Base-by-base conservation (phyloP, 2,113 vertebrate species). In the Malurus elegans region DNA sequence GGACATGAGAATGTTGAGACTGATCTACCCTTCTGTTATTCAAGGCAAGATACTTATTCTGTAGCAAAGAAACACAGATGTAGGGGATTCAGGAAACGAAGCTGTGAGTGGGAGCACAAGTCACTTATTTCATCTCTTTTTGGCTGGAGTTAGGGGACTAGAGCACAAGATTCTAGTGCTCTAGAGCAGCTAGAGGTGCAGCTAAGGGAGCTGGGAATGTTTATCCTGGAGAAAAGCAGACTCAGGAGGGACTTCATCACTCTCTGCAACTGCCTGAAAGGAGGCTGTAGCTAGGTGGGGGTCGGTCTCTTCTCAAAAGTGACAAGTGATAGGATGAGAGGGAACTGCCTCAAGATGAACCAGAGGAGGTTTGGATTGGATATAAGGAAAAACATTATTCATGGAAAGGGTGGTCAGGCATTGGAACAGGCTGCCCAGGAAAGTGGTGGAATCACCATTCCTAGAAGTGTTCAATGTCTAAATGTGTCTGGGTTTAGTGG, bases 1-100 rank as follows among this genome's bases (percentile, higher is more conserved):
- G 29, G 8, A n/a, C n/a, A 19, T 3, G 10, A 0, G 0, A 19
- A 50, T n/a, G 29, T 18, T 48, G 66, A 69, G 32, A 17, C 14
- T 70, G 79, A 53, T 7, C 21, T 82, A 6, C 7, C 13, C 18
- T 40, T 71, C 58, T 32, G 28, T 23, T 54, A 1, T 44, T 71
- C 2, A 8, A 79, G 42, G 32, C 4, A 24, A 67, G 48, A 64
- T 20, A 14, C 17, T 89, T 11, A 64, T 42, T 14, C 24, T 36
- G 18, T 18, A 53, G 28, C 54, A 47, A 76, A 81, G 60, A 38
- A 70, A 25, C 11, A 64, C 18, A 89, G 19, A 65, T 44, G 7
- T 23, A 45, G 42, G 40, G 31, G 24, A 20, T n/a, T 64, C n/a
- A 34, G 36, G 50, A 40, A 64, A 84, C 50, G 34, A 56, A 81